A percentile compares a stretch with the other conserved stretches of the same genome.
Conservation (phyloP, 2,888 invertebrate species). For the Andrena praecox region DNA sequence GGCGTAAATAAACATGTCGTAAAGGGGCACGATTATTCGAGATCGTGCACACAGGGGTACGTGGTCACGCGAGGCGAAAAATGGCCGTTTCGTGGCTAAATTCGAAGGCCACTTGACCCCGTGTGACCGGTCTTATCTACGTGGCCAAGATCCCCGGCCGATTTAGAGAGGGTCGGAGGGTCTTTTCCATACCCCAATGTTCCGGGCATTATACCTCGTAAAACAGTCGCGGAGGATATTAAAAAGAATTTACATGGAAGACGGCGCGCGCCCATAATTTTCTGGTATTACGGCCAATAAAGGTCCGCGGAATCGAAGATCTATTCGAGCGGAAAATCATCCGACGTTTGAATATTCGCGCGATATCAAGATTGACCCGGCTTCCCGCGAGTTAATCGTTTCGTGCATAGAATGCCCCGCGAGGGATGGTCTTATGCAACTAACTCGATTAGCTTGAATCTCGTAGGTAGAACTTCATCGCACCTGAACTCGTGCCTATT, state of each 20-base stretch:
- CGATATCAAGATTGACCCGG: conserved; percentile 9
- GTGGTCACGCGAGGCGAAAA: conserved; percentile 41
- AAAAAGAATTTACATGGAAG: conserved; percentile 43
- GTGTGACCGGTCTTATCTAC: conserved; percentile 49
- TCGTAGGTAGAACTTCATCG: neutral
- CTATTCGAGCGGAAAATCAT: conserved; percentile 13
- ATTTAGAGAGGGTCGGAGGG: conserved; percentile 43
- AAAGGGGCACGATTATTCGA: conserved; percentile 21
- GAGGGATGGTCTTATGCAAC: neutral
- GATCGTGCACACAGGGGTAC: conserved; percentile 27
- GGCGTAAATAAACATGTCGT: conserved; percentile 17
- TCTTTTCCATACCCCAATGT: conserved; percentile 23
- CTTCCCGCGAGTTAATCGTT: conserved; percentile 2
- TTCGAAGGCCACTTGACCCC: conserved; percentile 38
- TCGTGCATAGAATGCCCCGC: neutral
- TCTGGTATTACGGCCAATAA: conserved; percentile 29
- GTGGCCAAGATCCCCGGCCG: conserved; percentile 32
- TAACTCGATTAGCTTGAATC: too few species aligned
- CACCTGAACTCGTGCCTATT: too few species aligned
- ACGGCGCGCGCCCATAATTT: conserved; percentile 13
- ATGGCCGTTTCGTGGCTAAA: conserved; percentile 28
- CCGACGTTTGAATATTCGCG: neutral
- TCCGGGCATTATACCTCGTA: conserved; percentile 16
- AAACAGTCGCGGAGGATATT: conserved; percentile 39
- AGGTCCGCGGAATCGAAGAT: conserved; percentile 1